Base-by-base conservation (phyloP, 2,797 vertebrate species). In the Scarus forsteni region DNA sequence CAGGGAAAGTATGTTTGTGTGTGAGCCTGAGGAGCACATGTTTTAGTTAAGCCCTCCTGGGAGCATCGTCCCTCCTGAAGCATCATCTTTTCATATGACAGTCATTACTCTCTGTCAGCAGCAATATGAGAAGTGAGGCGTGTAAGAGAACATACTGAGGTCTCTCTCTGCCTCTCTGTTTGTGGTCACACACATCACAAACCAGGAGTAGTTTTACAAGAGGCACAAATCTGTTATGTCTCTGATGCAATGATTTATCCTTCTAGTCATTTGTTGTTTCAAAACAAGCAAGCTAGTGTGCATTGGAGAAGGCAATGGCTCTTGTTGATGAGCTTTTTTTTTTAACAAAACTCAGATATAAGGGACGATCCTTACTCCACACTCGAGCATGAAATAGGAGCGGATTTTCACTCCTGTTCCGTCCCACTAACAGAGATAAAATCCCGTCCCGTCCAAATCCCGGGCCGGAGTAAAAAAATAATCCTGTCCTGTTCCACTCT, bases 71-170 rank as follows among this genome's bases (percentile, higher is more conserved):
- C 63, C 66, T 69, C 55, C 61, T 60, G 49, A 57, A 57, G 62
- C 35, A 68, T 48, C 55, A 75, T 71, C 70, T 62, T 69, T 69
- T 81, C 52, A 68, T 75, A 63, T 80, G 73, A 65, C 70, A 58
- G 43, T 49, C 75, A 71, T 84, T 81, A 75, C 54, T 89, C 61
- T 77, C 44, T 76, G 80, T 79, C 77, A 49, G 2, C 8, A 46
- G 16, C 50, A 14, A 61, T 67, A 68, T 46, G 53, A 59, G 61
- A 51, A 39, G 46, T 3, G 15, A 56, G 19, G 59, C 13, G 8
- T 57, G 54, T 10, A 11, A 19, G 16, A 39, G 39, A 42, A 6
- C 0, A 10, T 19, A 16, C 14, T 0, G 19, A 57, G 39, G 45
- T 16, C 35, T 52, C 45, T 50, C 35, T 52, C 48, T 50, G 43